Conservation (phyloP, 2,888 invertebrate species). For the Cheilosia variabilis region DNA sequence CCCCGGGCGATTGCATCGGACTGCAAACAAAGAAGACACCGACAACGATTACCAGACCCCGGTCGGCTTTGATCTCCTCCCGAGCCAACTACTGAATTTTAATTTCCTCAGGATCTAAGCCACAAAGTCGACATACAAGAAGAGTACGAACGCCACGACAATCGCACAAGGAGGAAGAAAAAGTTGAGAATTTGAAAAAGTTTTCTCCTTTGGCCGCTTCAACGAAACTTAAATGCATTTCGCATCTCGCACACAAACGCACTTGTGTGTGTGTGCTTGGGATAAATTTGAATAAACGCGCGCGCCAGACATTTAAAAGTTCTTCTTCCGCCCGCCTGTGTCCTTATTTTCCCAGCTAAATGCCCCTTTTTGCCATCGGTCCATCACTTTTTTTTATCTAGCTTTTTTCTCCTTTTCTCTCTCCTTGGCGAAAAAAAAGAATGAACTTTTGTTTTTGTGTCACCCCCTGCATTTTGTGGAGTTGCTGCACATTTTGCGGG, state of each 20-base stretch:
- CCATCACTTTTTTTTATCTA: not conserved
- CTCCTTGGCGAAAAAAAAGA: conserved; percentile 13
- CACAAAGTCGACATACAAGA: conserved; percentile 39
- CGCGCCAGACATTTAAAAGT: conserved; percentile 54
- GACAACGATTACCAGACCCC: conserved; percentile 36
- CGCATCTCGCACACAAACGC: conserved; percentile 37
- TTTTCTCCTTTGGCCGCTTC: conserved; percentile 62
- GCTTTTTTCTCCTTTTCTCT: not conserved
- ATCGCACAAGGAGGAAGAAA: conserved; percentile 10
- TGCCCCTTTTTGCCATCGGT: not conserved
- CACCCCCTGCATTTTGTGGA: conserved; percentile 28
- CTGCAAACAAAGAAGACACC: conserved; percentile 17
- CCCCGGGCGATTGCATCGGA: conserved; percentile 18
- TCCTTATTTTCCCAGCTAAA: conserved; percentile 30
- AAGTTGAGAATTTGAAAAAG: conserved; percentile 64
- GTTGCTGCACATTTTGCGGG: conserved; percentile 48
- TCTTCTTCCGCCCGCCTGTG: conserved; percentile 1
- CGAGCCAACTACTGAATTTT: conserved; percentile 64
- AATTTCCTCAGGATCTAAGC: conserved; percentile 53
- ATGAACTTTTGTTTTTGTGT: conserved; percentile 45
- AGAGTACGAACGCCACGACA: conserved; percentile 11
- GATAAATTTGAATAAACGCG: conserved; percentile 70
- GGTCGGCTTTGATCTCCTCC: conserved; percentile 14
- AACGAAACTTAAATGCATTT: conserved; percentile 72
- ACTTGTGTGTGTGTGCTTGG: conserved; percentile 3